phyloP scores from a whole-genome alignment of 2,888 invertebrate species.

The Ligdia adustata region DNA sequence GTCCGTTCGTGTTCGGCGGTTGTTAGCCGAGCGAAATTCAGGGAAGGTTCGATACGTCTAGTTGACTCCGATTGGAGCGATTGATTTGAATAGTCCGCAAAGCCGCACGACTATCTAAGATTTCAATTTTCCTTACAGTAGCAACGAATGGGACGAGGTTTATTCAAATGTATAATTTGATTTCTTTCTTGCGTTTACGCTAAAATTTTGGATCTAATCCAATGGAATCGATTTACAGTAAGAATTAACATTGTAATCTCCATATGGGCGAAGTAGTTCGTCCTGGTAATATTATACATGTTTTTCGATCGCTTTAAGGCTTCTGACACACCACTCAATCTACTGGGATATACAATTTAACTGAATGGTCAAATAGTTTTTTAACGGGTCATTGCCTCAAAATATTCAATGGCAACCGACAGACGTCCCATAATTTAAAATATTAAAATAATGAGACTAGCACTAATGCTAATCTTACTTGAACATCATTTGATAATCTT shows the following conservation, averaged over 20 bases:
- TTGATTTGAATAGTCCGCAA: conserved; percentile 49
- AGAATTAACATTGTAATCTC: background rate
- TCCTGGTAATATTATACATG: too few relatives aligned
- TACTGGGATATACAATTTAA: too few relatives aligned
- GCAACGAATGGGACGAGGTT: conserved; percentile 2
- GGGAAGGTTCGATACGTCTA: conserved; percentile 52
- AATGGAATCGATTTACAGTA: background rate
- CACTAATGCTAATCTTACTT: too few relatives aligned
- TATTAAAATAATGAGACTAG: too few relatives aligned
- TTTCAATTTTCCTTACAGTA: conserved; percentile 22
- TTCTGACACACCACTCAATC: too few relatives aligned
- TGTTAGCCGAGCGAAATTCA: conserved; percentile 55
- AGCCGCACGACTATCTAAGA: conserved; percentile 33
- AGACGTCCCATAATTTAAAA: too few relatives aligned
- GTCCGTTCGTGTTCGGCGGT: conserved; percentile 60
- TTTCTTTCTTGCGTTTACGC: conserved; percentile 8
- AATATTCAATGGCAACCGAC: too few relatives aligned
- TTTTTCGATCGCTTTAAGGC: too few relatives aligned
- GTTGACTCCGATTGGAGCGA: conserved; percentile 52
- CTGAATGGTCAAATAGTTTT: too few relatives aligned
- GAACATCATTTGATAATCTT: too few relatives aligned
- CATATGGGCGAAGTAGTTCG: too few relatives aligned
- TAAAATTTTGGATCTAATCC: background rate
- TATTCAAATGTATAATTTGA: conserved; percentile 20
- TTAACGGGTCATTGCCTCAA: too few relatives aligned